Evolutionary conservation across 2,888 invertebrate species (phyloP).

Genomic region (Calliopum simillimum): DNA sequence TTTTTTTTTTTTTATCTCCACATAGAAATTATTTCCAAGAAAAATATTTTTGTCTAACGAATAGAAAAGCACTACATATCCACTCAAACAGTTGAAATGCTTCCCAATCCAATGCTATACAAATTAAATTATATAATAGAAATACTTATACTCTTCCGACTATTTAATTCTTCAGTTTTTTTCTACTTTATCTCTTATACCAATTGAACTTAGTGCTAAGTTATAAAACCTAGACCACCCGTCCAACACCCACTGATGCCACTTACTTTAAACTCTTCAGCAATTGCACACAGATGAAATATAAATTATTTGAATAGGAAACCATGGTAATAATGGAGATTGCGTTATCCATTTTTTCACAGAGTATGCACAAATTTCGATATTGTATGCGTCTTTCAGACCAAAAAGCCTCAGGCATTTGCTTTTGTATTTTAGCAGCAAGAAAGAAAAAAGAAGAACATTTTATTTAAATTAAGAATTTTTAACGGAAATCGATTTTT

Average conservation of each 20-base stretch:
- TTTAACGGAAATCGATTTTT: not conserved
- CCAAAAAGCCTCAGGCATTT: conserved; percentile 67
- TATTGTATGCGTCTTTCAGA: conserved; percentile 70
- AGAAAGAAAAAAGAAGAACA: not conserved
- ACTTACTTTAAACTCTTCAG: conserved; percentile 69
- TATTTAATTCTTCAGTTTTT: too few species aligned
- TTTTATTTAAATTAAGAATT: not conserved
- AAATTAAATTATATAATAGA: too few species aligned
- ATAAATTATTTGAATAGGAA: conserved; percentile 71
- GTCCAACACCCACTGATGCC: not conserved
- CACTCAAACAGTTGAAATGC: too few species aligned
- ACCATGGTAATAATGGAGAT: conserved; percentile 70
- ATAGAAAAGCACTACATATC: too few species aligned
- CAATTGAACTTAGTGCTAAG: too few species aligned
- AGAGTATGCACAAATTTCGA: conserved; percentile 68
- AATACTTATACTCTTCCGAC: too few species aligned
- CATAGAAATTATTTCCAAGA: too few species aligned
- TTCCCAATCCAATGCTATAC: too few species aligned
- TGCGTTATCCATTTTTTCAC: conserved; percentile 69
- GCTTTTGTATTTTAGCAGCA: conserved; percentile 43
- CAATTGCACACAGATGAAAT: conserved; percentile 72
- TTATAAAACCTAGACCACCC: too few species aligned
- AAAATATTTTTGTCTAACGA: too few species aligned
- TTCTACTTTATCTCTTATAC: too few species aligned
- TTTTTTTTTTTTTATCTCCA: too few species aligned